Evolutionary conservation across 2,113 vertebrate species (phyloP), one percentile per base, ranked within the genome.

Genomic region (Alethe castanea): DNA sequence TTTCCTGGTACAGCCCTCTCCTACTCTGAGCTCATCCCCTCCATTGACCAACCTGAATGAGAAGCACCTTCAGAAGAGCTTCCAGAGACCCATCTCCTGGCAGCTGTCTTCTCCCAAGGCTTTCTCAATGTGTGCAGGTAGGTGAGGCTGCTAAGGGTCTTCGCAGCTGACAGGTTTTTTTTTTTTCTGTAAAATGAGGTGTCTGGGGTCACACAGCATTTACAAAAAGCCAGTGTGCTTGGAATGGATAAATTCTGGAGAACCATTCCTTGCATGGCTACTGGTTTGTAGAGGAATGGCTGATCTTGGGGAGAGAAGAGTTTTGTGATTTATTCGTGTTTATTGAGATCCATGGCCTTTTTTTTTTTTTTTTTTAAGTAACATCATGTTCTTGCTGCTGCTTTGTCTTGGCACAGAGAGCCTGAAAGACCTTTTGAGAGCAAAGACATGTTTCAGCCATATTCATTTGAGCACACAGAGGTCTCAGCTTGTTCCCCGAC

Each of bases 41-140:
- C 61, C 3, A 1, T 91, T 93, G 62, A 4, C 95, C 98, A 98
- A 96, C 67, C 72, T 97, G 95, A 94, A 97, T 83, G 57, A 69
- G 48, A 56, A 70, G 31, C n/a, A 36, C 14, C 35, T 70, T 79
- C 26, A 54, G 19, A 98, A 96, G 80, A 95, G 97, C n/a, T 95
- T 98, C 71, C 98, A 96, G 88, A 96, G 81, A 65, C 80, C 79
- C 22, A 95, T 95, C 72, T 94, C 88, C 11, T 96, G 98, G 74
- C 96, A 98, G 87, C 96, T 98, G 35, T 91, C 96, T 92, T 97
- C 97, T 76, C 86, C 97, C 42, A 54, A 92, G 93, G 73, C 22
- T 42, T 42, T 96, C 97, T 96, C 95, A 95, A 95, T 97, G 96
- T 95, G 93, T 40, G 88, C 90, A 70, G 97, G 97, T 98, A 96